Conservation (phyloP, 2,113 vertebrate genomes). For the Macaca fascicularis region T2T-MFA8v1.1 NC_088377.1:171713501-171714000, state of each 20-base stretch:
- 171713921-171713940: background rate
- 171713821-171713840: background rate
- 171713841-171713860: background rate
- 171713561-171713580: background rate
- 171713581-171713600: background rate
- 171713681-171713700: background rate
- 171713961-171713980: background rate
- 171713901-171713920: background rate
- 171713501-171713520: rapidly evolving
- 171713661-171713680: background rate
- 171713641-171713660: background rate
- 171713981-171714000: background rate
- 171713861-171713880: background rate
- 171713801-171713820: background rate
- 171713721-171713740: background rate
- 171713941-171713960: background rate
- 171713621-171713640: background rate
- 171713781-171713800: background rate
- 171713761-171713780: background rate
- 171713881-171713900: background rate
- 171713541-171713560: too few relatives aligned
- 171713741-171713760: background rate
- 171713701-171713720: background rate
- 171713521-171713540: background rate
- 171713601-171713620: background rate